These are phyloP conservation scores for Acleris emargana DNA, from an alignment of 2,888 invertebrate species.

Conservation along the genomic window DNA sequence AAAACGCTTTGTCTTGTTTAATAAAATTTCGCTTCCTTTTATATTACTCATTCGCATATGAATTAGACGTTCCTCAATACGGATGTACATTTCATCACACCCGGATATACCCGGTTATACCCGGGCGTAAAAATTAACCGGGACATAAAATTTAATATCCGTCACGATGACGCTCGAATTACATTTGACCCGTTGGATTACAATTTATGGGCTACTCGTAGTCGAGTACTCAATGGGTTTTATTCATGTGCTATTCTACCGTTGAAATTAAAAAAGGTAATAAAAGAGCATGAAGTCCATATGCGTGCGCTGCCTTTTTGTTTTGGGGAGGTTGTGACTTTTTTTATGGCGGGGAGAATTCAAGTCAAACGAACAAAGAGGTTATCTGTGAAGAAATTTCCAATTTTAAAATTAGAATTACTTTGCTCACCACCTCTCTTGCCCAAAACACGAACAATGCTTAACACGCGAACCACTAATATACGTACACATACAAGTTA, in stretches of 20 bases:
- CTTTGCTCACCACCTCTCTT: too few species aligned
- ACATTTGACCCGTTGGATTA: slow-evolving; percentile 14
- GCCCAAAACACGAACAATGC: too few species aligned
- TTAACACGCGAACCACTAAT: too few species aligned
- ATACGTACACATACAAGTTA: too few species aligned
- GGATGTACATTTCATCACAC: slow-evolving; percentile 21
- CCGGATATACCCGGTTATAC: slow-evolving; percentile 4
- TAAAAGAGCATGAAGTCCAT: not conserved
- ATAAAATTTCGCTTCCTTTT: slow-evolving; percentile 21
- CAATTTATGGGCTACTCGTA: slow-evolving; percentile 14
- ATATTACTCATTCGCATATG: slow-evolving; percentile 29
- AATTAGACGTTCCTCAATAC: slow-evolving; percentile 23
- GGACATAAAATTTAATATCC: slow-evolving; percentile 21
- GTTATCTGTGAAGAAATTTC: too few species aligned
- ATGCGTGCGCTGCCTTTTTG: not conserved
- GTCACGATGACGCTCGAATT: slow-evolving; percentile 7
- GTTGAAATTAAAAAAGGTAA: not conserved
- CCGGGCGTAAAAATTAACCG: slow-evolving; percentile 25
- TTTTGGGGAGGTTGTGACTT: too few species aligned
- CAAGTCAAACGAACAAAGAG: too few species aligned
- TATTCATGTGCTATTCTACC: not conserved
- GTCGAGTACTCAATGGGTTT: slow-evolving; percentile 1
- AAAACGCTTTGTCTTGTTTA: too few species aligned
- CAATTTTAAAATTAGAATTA: too few species aligned
- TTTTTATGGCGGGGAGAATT: too few species aligned